Percentiles rank a stretch among this genome's conserved stretches.
These are phyloP conservation scores for Anguilla anguilla DNA, from an alignment of 2,797 vertebrate species.

Conservation along the genomic window DNA sequence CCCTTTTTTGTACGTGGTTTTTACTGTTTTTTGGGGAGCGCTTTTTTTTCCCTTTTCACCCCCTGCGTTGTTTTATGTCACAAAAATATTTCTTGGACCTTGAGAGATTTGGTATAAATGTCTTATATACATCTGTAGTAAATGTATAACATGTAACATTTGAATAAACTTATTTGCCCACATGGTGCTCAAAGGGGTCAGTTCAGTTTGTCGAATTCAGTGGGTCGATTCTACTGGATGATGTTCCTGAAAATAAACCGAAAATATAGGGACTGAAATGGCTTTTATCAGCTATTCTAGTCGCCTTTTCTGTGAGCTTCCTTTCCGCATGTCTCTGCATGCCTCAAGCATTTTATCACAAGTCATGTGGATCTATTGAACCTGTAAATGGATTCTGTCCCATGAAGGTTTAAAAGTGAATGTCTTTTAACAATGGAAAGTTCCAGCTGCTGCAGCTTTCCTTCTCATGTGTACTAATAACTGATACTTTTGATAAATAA, in stretches of 20 bases:
- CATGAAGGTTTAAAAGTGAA: not conserved
- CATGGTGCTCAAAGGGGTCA: not conserved
- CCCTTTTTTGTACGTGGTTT: slow-evolving; percentile 10
- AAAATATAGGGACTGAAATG: not conserved
- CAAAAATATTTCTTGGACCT: slow-evolving; percentile 36
- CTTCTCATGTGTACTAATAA: not conserved
- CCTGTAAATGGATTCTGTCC: not conserved
- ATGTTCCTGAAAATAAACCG: not conserved
- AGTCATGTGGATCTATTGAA: not conserved
- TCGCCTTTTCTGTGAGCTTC: not conserved
- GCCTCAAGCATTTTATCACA: not conserved
- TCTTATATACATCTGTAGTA: slow-evolving; percentile 50
- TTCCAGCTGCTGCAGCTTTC: not conserved
- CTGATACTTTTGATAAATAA: not conserved
- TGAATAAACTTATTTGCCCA: slow-evolving; percentile 65
- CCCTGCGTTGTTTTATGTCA: slow-evolving; percentile 32
- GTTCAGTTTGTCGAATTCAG: not conserved
- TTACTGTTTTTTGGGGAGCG: slow-evolving; percentile 31
- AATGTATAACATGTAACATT: slow-evolving; percentile 55
- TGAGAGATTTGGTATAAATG: slow-evolving; percentile 46
- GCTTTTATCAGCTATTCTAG: not conserved
- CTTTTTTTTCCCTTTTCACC: slow-evolving; percentile 34
- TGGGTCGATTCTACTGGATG: not conserved
- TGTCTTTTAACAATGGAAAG: not conserved
- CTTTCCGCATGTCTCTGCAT: not conserved